Evolutionary conservation across 64 coral and sea anemone genomes (phyloP).

Genomic region (Stichodactyla helianthus): DNA sequence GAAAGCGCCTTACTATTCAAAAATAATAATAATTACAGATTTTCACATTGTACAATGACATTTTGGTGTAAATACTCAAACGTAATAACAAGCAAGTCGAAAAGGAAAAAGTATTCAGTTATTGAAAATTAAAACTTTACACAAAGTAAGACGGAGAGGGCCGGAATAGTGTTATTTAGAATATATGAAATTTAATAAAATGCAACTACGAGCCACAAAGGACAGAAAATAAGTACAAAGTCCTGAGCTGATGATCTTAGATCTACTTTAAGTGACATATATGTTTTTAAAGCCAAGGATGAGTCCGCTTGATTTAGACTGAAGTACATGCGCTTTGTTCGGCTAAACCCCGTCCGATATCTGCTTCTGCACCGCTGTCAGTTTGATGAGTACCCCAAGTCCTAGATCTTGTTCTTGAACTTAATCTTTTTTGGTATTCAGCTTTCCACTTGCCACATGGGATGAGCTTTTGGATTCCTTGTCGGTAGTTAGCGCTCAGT

Average conservation of each 20-base stretch:
- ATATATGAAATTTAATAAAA: too few relatives aligned
- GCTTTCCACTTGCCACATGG: not conserved
- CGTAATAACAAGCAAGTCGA: not conserved
- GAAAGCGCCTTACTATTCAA: not conserved
- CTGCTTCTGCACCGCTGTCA: slow-evolving; percentile 11
- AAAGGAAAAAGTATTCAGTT: not conserved
- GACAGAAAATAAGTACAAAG: not conserved
- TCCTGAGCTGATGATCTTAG: too few relatives aligned
- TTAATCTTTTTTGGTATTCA: not conserved
- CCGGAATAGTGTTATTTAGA: not conserved
- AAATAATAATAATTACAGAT: not conserved
- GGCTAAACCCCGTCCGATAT: not conserved
- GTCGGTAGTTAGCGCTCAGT: slow-evolving; percentile 25
- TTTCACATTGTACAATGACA: not conserved
- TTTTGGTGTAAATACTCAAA: not conserved
- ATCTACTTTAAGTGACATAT: not conserved
- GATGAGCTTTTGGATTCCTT: not conserved
- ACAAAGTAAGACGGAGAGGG: not conserved
- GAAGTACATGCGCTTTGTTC: not conserved
- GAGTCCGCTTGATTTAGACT: not conserved
- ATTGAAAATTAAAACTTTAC: not conserved
- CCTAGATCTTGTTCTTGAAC: not conserved
- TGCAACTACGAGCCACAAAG: too few relatives aligned
- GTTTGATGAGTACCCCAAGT: slow-evolving; percentile 14
- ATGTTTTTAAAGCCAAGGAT: not conserved